Conservation (phyloP, 2,113 vertebrate species). For the Genyomyrus donnyi region DNA sequence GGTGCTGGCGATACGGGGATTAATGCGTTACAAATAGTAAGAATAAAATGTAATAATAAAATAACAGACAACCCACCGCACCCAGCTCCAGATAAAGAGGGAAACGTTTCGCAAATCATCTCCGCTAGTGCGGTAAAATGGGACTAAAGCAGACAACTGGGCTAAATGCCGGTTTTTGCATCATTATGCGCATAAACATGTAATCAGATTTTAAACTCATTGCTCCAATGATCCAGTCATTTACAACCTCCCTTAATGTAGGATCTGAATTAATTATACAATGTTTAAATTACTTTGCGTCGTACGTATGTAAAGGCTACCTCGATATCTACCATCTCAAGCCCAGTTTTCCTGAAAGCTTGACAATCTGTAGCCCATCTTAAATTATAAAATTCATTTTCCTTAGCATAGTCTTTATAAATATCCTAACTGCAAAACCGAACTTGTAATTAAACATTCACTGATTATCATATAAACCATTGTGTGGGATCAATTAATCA, state of each 20-base stretch:
- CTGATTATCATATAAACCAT: not conserved
- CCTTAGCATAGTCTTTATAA: not conserved
- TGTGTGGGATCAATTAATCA: not conserved
- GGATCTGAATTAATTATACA: not conserved
- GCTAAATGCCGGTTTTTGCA: not conserved
- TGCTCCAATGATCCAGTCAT: not conserved
- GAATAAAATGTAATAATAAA: not conserved
- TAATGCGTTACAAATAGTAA: not conserved
- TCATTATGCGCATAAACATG: not conserved
- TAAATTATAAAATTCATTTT: not conserved
- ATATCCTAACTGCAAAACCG: not conserved
- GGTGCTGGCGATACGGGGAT: not conserved
- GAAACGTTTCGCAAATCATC: not conserved
- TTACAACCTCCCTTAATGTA: not conserved
- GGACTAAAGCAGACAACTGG: not conserved
- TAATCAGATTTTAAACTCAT: not conserved
- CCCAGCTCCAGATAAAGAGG: not conserved
- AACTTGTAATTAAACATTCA: not conserved
- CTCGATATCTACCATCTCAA: not conserved
- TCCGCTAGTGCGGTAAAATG: not conserved
- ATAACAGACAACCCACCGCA: not conserved
- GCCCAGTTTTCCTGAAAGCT: not conserved
- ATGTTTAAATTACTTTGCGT: not conserved
- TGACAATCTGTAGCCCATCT: not conserved
- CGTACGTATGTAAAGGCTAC: not conserved